Evolutionary conservation across 2,888 invertebrate genomes (phyloP).

Genomic region (Nipponacmea schrenckii): DNA sequence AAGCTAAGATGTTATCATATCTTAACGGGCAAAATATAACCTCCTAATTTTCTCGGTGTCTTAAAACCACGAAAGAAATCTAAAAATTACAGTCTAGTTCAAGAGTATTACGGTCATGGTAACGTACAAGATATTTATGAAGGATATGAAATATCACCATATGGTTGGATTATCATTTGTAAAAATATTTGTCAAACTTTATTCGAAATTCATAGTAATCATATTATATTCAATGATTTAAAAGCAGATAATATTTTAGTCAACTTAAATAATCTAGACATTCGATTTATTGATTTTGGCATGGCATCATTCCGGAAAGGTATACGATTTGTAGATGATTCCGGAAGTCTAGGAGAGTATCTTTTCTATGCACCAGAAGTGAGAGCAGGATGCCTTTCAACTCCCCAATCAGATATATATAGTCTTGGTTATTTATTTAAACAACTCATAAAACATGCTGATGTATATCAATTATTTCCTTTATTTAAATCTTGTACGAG

Average conservation of each 20-base stretch:
- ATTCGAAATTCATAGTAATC: slow-evolving; percentile 25
- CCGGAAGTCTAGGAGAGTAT: slow-evolving; percentile 31
- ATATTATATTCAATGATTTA: slow-evolving; percentile 32
- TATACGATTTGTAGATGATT: slow-evolving; percentile 27
- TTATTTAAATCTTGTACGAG: not conserved
- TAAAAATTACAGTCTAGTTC: slow-evolving; percentile 30
- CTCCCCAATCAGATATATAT: slow-evolving; percentile 27
- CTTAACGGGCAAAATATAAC: slow-evolving; percentile 32
- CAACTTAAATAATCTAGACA: not conserved
- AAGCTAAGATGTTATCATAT: slow-evolving; percentile 30
- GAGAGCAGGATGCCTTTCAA: slow-evolving; percentile 25
- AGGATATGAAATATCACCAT: not conserved
- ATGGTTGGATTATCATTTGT: not conserved
- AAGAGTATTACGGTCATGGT: slow-evolving; percentile 34
- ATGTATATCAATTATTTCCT: not conserved
- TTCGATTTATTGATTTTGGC: slow-evolving; percentile 34
- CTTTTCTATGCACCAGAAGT: slow-evolving; percentile 34
- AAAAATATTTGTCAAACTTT: not conserved
- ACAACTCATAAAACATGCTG: not conserved
- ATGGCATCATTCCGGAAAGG: slow-evolving; percentile 36
- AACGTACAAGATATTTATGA: not conserved
- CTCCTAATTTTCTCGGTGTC: slow-evolving; percentile 32
- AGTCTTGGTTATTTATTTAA: slow-evolving; percentile 33
- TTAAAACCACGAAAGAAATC: slow-evolving; percentile 13
- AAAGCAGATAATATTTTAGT: slow-evolving; percentile 20